Base-by-base conservation (phyloP, 2,888 invertebrate genomes). In the Cephus nigrinus region DNA sequence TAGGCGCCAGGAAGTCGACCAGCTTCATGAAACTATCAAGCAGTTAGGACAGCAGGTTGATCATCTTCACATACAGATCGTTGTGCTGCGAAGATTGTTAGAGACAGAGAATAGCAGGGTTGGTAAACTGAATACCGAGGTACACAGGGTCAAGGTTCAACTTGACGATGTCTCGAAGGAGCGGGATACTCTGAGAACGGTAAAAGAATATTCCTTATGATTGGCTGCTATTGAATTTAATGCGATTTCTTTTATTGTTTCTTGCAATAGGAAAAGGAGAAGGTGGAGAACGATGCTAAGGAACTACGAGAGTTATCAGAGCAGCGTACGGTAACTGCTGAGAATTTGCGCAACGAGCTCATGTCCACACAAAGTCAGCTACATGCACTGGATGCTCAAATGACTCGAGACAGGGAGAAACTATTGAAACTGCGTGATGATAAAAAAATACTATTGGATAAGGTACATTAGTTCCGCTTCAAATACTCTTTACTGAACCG, bases 31-130 rank as follows among this genome's bases (percentile, higher is more conserved):
- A 83, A 93, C 92, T 9, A 89, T 93, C 75, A 92, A 93, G 78
- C 88, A 90, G 31, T 92, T 93, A 88, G 92, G 92, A 2, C 93
- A 93, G 83, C 87, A 92, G 87, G 88, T 92, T 72, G 88, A 89
- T 68, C 92, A 92, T 78, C 83, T 92, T 76, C 93, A 94, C 73
- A 90, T 94, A 34, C 94, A 95, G 88, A 93, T 94, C 80, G 92
- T 92, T 33, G 93, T 94, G 4, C 89, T 95, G 69, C 93, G 94
- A 82, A 92, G 93, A 1, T 90, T 95, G 73, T 90, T 94, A 84
- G 93, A 94, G 82, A 92, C 93, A 0, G 95, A 94, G 90, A 94
- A 93, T 84, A 90, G 88, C 5, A 93, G 94, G 80, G 92, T 93
- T 23, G 91, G 92, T 11, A 90, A 92, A 80, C 92, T 93, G 68